A percentile compares a stretch with the other conserved stretches of the same genome.
These are phyloP conservation scores for Virgularia gustaviana DNA, from an alignment of 92 coral and sea anemone species.

Conservation along the genomic window DNA sequence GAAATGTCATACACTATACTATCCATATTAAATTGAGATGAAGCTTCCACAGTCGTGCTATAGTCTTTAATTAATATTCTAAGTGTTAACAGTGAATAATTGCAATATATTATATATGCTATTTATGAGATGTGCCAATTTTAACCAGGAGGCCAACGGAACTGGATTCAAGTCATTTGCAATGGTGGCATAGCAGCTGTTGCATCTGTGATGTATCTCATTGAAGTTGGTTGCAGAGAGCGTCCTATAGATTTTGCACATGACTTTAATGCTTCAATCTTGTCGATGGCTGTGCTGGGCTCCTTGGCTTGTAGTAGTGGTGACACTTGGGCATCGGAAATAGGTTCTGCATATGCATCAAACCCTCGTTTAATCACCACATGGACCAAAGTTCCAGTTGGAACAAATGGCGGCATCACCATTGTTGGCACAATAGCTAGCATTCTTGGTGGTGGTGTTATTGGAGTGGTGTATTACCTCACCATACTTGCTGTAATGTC, in stretches of 20 bases:
- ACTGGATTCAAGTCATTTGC: constrained; percentile 94
- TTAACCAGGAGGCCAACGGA: constrained; percentile 86
- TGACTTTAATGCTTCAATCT: constrained; percentile 82
- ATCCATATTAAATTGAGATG: too few relatives aligned
- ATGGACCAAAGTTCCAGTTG: constrained; percentile 78
- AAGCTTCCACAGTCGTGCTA: too few relatives aligned
- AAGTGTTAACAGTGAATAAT: too few relatives aligned
- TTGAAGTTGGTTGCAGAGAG: constrained; percentile 89
- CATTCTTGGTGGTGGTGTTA: constrained; percentile 69
- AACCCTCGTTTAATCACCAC: constrained; percentile 82
- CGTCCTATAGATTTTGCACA: constrained; percentile 85
- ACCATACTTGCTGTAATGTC: constrained; percentile 54
- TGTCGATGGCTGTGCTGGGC: constrained; percentile 81
- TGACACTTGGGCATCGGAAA: constrained; percentile 98
- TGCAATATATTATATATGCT: background rate
- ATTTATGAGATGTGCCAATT: background rate
- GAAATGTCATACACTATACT: too few relatives aligned
- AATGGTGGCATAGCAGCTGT: constrained; percentile 94
- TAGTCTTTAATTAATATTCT: too few relatives aligned
- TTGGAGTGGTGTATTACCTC: constrained; percentile 72
- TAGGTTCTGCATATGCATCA: constrained; percentile 70
- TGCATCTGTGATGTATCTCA: constrained; percentile 61
- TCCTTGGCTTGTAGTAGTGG: constrained; percentile 95
- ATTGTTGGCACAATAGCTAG: constrained; percentile 76
- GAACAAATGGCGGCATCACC: constrained; percentile 98